Evolutionary conservation across 2,888 invertebrate genomes (phyloP).

Genomic region (Neuroscelio doddi): DNA sequence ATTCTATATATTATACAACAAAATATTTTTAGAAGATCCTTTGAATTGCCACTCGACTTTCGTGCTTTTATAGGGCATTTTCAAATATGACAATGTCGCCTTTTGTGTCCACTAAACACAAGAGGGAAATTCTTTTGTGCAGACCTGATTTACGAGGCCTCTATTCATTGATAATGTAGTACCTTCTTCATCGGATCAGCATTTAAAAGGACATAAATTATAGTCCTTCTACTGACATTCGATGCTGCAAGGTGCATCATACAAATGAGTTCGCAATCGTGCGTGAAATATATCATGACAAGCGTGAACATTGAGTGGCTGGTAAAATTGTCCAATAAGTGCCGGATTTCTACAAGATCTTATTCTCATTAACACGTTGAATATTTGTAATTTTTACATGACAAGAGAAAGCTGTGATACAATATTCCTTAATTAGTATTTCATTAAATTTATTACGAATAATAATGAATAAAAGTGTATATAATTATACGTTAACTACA

Average conservation of each 20-base stretch:
- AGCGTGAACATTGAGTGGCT: slow-evolving; percentile 25
- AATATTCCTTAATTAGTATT: slow-evolving; percentile 24
- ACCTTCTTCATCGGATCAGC: slow-evolving; percentile 17
- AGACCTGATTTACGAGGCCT: slow-evolving; percentile 7
- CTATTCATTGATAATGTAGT: slow-evolving; percentile 16
- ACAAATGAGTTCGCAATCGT: slow-evolving; percentile 26
- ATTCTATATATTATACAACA: no score
- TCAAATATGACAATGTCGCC: neutral
- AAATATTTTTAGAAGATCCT: neutral
- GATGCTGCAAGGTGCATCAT: slow-evolving; percentile 27
- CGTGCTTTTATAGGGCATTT: neutral
- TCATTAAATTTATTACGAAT: slow-evolving; percentile 13
- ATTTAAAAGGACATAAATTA: slow-evolving; percentile 29
- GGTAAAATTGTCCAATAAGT: slow-evolving; percentile 17
- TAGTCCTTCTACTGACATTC: slow-evolving; percentile 15
- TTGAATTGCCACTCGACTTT: neutral
- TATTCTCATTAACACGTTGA: slow-evolving; percentile 16
- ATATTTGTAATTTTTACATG: slow-evolving; percentile 10
- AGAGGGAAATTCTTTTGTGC: slow-evolving; percentile 5
- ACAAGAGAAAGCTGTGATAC: slow-evolving; percentile 20
- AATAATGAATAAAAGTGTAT: neutral
- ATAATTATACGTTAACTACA: no score
- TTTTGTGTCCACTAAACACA: neutral
- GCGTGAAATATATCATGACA: slow-evolving; percentile 36
- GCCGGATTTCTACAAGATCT: slow-evolving; percentile 23